Conservation (phyloP, 2,888 invertebrate species). For the Drosophila longiperda region DNA sequence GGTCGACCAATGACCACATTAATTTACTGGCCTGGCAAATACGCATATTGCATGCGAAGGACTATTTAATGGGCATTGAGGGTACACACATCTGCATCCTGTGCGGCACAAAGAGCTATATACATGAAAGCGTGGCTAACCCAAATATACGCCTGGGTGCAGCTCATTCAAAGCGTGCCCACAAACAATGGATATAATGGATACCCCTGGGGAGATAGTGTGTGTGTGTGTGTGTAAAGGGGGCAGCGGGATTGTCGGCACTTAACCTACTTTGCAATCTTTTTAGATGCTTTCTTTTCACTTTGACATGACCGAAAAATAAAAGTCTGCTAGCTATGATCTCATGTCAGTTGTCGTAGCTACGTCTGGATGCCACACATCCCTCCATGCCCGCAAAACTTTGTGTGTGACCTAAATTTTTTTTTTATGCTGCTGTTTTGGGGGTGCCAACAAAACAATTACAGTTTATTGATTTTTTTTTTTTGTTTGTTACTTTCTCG, state of each 20-base stretch:
- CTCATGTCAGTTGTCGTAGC: constrained; percentile 51
- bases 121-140: constrained; percentile 28
- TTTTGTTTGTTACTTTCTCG: constrained; percentile 16
- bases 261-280: constrained; percentile 68
- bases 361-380: not conserved
- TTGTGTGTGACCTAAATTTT: constrained; percentile 52
- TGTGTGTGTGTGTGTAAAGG: constrained; percentile 4
- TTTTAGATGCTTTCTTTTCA: constrained; percentile 59
- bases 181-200: constrained; percentile 39
- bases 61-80: constrained; percentile 36
- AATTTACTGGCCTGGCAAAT: constrained; percentile 42
- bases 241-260: constrained; percentile 45
- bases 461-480: constrained; percentile 69
- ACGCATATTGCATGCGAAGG: constrained; percentile 65
- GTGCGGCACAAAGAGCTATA: constrained; percentile 12
- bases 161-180: constrained; percentile 26
- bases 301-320: constrained; percentile 54
- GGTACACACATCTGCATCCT: constrained; percentile 24
- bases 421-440: not conserved
- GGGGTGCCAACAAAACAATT: constrained; percentile 54
- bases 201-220: constrained; percentile 1
- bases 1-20: constrained; percentile 20
- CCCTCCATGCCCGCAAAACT: constrained; percentile 1
- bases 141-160: constrained; percentile 60
- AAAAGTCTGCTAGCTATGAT: constrained; percentile 51